Percentiles rank a stretch among this genome's conserved stretches.
Conservation (phyloP, 2,888 invertebrate genomes). For the Metallyticus violacea region DNA sequence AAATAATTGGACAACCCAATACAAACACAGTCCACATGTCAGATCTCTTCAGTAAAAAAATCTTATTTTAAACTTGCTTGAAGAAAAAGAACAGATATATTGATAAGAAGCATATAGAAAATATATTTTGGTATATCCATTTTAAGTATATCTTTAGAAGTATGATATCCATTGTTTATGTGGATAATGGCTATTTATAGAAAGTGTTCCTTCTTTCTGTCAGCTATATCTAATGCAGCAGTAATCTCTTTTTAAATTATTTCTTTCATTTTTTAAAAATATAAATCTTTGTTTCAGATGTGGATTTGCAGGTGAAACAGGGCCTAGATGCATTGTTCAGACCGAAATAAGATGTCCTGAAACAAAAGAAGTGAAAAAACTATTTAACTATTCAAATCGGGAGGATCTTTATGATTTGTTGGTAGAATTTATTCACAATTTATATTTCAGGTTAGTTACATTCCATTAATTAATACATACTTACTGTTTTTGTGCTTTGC, state of each 20-base stretch:
- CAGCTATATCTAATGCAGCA: neutral
- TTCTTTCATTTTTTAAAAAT: neutral
- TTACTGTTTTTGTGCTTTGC: neutral
- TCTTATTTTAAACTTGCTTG: no score
- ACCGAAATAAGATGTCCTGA: slow-evolving; percentile 70
- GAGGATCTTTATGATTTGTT: slow-evolving; percentile 80
- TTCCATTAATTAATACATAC: neutral
- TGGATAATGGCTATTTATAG: no score
- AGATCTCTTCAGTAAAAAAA: no score
- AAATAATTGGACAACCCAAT: no score
- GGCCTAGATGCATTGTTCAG: slow-evolving; percentile 83
- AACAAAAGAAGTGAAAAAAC: slow-evolving; percentile 57
- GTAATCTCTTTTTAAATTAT: neutral
- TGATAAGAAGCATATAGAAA: no score
- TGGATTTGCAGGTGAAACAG: slow-evolving; percentile 87
- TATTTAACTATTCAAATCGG: slow-evolving; percentile 62
- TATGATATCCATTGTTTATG: no score
- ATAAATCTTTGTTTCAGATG: slow-evolving; percentile 56
- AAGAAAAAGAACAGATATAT: no score
- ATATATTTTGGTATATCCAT: no score
- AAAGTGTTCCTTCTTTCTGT: no score
- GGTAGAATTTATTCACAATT: slow-evolving; percentile 80
- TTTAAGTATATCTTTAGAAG: no score
- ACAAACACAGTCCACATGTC: no score
- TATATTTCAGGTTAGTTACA: slow-evolving; percentile 77